Evolutionary conservation across 1,140 invertebrate species (phyloP).

Genomic region (Lycorma delicatula): DNA sequence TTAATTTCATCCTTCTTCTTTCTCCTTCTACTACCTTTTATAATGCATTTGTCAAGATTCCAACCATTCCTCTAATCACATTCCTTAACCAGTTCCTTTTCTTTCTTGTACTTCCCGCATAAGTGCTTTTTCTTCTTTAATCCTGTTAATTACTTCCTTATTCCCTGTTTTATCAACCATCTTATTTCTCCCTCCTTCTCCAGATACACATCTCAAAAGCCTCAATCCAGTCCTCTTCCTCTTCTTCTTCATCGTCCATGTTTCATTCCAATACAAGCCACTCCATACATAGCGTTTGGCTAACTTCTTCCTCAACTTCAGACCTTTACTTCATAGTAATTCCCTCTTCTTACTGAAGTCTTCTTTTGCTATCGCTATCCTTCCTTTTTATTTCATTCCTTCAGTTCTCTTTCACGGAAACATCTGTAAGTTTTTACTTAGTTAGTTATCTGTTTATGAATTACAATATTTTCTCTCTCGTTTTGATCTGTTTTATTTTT

Average conservation of each 20-base stretch:
- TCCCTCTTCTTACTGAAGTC: too few species aligned
- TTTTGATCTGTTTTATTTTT: too few species aligned
- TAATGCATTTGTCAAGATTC: not conserved
- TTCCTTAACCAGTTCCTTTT: slow-evolving; percentile 2
- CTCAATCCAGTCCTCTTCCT: not conserved
- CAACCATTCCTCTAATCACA: not conserved
- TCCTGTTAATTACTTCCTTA: not conserved
- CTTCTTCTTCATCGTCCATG: not conserved
- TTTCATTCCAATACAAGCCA: not conserved
- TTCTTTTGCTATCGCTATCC: too few species aligned
- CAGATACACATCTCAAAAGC: too few species aligned
- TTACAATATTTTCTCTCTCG: too few species aligned
- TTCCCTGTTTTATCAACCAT: not conserved
- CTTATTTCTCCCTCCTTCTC: not conserved
- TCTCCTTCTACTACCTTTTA: not conserved
- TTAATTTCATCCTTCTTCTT: slow-evolving; percentile 2
- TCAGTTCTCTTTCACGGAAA: too few species aligned
- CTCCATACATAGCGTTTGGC: not conserved
- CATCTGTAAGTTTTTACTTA: too few species aligned
- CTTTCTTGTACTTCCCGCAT: not conserved
- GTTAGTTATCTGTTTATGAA: too few species aligned
- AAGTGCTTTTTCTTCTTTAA: not conserved
- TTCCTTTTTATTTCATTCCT: too few species aligned
- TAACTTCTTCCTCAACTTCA: not conserved
- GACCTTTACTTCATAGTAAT: too few species aligned